Conservation (phyloP, 2,113 vertebrate genomes). For the Thinocorus orbignyianus region DNA sequence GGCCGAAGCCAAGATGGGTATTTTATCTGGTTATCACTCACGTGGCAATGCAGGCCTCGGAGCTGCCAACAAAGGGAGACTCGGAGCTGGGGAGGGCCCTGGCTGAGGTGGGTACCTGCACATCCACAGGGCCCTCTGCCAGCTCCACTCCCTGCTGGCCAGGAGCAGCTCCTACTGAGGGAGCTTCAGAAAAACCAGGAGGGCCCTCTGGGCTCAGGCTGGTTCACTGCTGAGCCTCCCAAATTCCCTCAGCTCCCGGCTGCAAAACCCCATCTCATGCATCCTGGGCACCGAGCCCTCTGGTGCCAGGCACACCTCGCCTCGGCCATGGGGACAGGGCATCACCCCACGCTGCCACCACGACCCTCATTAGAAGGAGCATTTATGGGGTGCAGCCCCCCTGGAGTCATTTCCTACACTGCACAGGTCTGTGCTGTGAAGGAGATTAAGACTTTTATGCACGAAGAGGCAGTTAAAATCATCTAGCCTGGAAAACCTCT, state of each 20-base stretch:
- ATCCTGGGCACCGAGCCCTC: background rate
- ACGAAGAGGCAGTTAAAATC: background rate
- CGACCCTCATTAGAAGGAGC: background rate
- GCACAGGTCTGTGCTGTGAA: background rate
- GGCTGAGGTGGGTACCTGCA: background rate
- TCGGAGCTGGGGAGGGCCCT: background rate
- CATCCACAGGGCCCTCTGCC: background rate
- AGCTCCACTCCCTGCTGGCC: background rate
- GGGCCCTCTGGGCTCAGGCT: background rate
- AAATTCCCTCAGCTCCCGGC: background rate
- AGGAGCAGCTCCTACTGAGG: fast-evolving
- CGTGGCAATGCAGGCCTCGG: background rate
- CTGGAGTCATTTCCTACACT: background rate
- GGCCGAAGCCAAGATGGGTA: background rate
- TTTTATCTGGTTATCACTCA: background rate
- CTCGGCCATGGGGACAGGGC: too few relatives aligned
- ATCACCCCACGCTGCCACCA: fast-evolving
- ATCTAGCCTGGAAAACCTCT: background rate
- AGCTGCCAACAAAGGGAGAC: background rate
- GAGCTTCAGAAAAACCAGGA: too few relatives aligned
- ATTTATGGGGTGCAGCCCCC: background rate
- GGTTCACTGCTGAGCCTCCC: fast-evolving
- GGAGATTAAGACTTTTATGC: background rate
- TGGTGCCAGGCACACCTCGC: background rate
- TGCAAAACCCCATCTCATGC: fast-evolving